Evolutionary conservation across 2,888 invertebrate genomes (phyloP).

Genomic region (Cataglyphis livida): DNA sequence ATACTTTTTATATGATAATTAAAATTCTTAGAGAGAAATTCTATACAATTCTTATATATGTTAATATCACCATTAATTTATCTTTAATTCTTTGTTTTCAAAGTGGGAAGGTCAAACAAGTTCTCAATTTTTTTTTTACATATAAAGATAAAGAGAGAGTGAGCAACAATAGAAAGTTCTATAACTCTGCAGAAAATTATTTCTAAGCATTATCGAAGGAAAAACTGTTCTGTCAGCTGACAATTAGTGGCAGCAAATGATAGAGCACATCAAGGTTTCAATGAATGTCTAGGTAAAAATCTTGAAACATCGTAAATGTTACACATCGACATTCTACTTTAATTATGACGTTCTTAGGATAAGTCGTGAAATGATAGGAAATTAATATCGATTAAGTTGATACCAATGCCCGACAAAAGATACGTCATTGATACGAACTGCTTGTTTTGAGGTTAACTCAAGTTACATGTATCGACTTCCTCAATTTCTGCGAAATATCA

Average conservation of each 20-base stretch:
- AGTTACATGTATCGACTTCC: conserved; percentile 11
- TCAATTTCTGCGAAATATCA: background rate
- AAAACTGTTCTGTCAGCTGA: background rate
- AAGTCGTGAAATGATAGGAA: background rate
- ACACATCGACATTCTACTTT: background rate
- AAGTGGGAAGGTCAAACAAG: background rate
- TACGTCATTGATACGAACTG: background rate
- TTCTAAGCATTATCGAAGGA: background rate
- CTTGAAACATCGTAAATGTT: background rate
- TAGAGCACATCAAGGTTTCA: background rate
- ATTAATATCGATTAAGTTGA: background rate
- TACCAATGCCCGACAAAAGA: background rate
- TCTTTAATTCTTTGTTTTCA: background rate
- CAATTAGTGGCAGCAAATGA: background rate
- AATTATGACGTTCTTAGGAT: background rate
- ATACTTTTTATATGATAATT: background rate
- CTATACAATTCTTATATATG: background rate
- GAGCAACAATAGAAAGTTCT: background rate
- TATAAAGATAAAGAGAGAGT: background rate
- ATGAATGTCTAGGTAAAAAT: background rate
- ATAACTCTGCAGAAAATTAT: background rate
- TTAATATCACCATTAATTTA: background rate
- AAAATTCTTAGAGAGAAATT: background rate
- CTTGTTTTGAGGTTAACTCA: background rate
- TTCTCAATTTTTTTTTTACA: background rate